Conservation (phyloP, 2,888 invertebrate genomes). For the Resseliella maxima region DNA sequence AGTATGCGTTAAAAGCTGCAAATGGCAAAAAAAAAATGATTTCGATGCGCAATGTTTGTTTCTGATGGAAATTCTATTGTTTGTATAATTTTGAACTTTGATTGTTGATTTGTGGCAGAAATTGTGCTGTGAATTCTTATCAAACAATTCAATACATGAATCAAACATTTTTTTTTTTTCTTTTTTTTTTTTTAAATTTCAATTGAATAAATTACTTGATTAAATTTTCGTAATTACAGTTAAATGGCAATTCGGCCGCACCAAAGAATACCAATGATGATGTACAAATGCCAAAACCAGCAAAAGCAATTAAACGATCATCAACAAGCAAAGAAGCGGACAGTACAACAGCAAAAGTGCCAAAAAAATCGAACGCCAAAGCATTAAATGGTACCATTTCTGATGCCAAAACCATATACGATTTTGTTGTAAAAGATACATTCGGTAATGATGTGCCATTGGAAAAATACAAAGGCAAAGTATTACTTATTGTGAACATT, state of each 20-base stretch:
- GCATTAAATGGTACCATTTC: neutral
- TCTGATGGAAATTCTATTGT: too few species aligned
- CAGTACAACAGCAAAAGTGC: neutral
- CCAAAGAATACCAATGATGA: neutral
- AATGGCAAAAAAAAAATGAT: too few species aligned
- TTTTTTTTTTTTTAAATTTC: neutral
- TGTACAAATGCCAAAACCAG: too few species aligned
- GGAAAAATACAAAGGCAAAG: constrained; percentile 76
- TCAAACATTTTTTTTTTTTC: neutral
- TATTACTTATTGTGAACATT: constrained; percentile 84
- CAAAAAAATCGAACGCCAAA: neutral
- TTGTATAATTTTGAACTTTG: too few species aligned
- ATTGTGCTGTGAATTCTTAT: too few species aligned
- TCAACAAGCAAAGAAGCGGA: neutral
- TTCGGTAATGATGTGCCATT: constrained; percentile 78
- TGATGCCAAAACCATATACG: constrained; percentile 72
- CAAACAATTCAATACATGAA: neutral
- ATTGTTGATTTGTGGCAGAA: too few species aligned
- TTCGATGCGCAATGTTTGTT: too few species aligned
- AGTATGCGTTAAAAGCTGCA: too few species aligned
- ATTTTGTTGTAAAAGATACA: constrained; percentile 80
- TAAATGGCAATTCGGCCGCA: neutral
- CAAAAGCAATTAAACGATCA: neutral
- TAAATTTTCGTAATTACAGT: too few species aligned
- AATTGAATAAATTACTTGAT: too few species aligned